A percentile compares a stretch with the other conserved stretches of the same genome.
Conservation (phyloP, 2,113 vertebrate species). For the Atrichornis clamosus region DNA sequence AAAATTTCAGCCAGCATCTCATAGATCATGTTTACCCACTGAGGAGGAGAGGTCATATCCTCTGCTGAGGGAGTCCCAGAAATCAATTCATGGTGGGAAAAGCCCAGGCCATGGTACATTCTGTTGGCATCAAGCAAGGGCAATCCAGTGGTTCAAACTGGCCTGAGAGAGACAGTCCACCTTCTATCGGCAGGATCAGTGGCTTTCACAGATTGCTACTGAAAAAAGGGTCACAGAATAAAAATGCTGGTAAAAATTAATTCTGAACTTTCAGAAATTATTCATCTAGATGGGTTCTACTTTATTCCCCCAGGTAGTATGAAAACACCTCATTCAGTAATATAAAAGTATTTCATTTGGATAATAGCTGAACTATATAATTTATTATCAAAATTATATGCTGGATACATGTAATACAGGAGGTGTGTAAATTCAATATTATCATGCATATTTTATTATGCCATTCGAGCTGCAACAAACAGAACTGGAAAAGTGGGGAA, state of each 20-base stretch:
- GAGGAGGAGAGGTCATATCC: neutral
- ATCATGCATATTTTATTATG: neutral
- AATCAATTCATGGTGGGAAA: neutral
- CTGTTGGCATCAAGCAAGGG: neutral
- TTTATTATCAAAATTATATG: conserved; percentile 25
- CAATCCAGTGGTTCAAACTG: neutral
- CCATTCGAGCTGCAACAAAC: neutral
- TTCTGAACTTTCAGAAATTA: neutral
- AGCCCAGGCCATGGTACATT: neutral
- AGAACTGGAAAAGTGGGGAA: neutral
- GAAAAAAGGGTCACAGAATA: neutral
- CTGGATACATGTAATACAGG: neutral
- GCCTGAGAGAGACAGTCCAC: neutral
- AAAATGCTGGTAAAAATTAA: neutral
- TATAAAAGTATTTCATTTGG: neutral
- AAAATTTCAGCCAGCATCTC: neutral
- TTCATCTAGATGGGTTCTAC: neutral
- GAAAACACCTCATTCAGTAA: neutral
- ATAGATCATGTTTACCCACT: neutral
- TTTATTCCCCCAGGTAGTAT: neutral
- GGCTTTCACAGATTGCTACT: neutral
- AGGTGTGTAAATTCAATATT: conserved; percentile 2
- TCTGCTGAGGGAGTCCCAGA: neutral
- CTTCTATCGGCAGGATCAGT: neutral
- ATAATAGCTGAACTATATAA: neutral